Conservation (phyloP, 2,888 invertebrate species). For the Hypolimnas misippus region DNA sequence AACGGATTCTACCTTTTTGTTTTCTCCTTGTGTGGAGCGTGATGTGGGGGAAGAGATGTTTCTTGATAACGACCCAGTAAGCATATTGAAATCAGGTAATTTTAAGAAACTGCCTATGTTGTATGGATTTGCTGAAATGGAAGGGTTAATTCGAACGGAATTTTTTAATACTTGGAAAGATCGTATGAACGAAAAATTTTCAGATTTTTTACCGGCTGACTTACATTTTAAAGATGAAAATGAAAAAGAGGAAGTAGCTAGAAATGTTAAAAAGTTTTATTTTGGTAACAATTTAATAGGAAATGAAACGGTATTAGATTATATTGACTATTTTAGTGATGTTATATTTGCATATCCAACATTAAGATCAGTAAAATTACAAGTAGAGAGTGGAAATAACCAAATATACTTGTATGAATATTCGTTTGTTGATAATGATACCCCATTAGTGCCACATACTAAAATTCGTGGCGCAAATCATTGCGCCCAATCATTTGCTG, state of each 20-base stretch:
- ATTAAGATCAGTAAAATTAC: conserved; percentile 48
- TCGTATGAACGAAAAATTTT: conserved; percentile 60
- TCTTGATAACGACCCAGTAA: conserved; percentile 52
- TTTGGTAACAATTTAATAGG: conserved; percentile 52
- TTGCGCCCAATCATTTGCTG: conserved; percentile 49
- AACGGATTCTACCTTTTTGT: conserved; percentile 44
- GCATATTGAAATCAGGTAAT: conserved; percentile 50
- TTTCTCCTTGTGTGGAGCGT: conserved; percentile 50
- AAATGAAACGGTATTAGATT: conserved; percentile 43
- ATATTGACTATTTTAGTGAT: conserved; percentile 59
- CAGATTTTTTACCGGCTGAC: conserved; percentile 60
- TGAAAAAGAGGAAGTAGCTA: conserved; percentile 52
- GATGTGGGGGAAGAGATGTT: conserved; percentile 47
- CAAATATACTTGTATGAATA: conserved; percentile 57
- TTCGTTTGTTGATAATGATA: conserved; percentile 50
- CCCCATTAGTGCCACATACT: conserved; percentile 49
- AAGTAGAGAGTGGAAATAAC: conserved; percentile 45
- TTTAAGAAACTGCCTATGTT: conserved; percentile 54
- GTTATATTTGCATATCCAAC: conserved; percentile 49
- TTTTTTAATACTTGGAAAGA: conserved; percentile 51
- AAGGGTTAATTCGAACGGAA: conserved; percentile 50
- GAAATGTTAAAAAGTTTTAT: conserved; percentile 52
- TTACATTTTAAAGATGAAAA: conserved; percentile 52
- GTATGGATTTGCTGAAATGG: conserved; percentile 55
- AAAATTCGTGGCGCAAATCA: conserved; percentile 53